Base-by-base conservation (phyloP, 2,797 vertebrate species). In the Pyrocephalus nanus region DNA sequence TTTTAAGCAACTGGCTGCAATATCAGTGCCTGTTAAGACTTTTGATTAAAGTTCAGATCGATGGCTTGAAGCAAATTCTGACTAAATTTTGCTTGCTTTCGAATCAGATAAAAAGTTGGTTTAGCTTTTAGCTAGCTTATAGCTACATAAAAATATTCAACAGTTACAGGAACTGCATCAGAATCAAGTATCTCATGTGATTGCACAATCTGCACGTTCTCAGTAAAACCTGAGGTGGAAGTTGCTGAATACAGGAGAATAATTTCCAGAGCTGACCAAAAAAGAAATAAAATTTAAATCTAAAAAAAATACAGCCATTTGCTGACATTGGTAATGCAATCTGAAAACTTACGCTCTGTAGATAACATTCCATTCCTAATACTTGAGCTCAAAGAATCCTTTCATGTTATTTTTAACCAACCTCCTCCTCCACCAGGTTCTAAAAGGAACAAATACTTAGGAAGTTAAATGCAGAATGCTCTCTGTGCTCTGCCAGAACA, bases 381-480 rank as follows among this genome's bases (percentile, higher is more conserved):
- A 62, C 45, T 48, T 61, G 77, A 92, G 70, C 90, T 96, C 88
- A 77, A 53, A 91, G 60, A 94, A 83, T 13, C 58, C 77, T 87
- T 92, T 92, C 18, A 40, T 75, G 72, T 65, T 96, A 75, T 93
- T 96, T 96, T 96, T 92, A 90, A 84, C 73, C 58, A 91, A 77
- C 55, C 62, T 91, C 83, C 79, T 91, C 87, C 69, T 93, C 76
- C 62, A 75, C 48, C 29, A 73, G 26, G 64, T 84, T 86, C 85
- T 70, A 61, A 73, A 92, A 91, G 70, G 72, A 70, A 78, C 62
- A 86, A 61, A 40, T 19, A 78, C 83, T 79, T 83, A 48, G 36
- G 23, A 88, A 66, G 40, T 47, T 81, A 60, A 54, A 45, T 34
- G 55, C 36, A 51, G 84, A 87, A 79, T 70, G 54, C 69, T 77